Evolutionary conservation across 64 coral and sea anemone species (phyloP), one percentile per base, ranked within the genome.

Genomic region (Pachyseris speciosa): DNA sequence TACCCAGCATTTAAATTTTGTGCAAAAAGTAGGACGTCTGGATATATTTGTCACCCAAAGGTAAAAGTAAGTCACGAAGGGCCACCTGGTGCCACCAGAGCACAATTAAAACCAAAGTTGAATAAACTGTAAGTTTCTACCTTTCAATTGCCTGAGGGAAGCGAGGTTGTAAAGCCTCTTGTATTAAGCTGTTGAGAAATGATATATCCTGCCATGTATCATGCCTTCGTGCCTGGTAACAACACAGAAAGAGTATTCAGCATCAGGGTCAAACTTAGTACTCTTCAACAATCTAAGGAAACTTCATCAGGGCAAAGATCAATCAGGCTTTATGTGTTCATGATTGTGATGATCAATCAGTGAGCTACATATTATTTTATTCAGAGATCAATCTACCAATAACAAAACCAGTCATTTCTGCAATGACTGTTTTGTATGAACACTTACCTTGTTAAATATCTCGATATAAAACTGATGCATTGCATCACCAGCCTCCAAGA

Each of bases 381-480:
- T n/a, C n/a, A n/a, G n/a, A n/a, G n/a, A n/a, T 68, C 32, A 8
- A 25, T 68, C 22, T 9, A 68, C 64, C 32, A 34, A 11, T 68
- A 1, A 25, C 32, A 34, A 28, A n/a, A n/a, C n/a, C n/a, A n/a
- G n/a, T n/a, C n/a, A n/a, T n/a, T n/a, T n/a, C n/a, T 68, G 9
- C 8, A 28, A 28, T 31, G 29, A 32, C 6, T 42, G 26, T 58
- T 52, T 37, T 30, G 0, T 32, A 51, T 7, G 27, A 22, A 5
- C 2, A 37, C 72, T 32, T 29, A 94, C 97, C 90, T 99, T 99
- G 22, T 86, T 93, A 60, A 95, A 99, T 33, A 99, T 85, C 58
- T 99, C 90, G 10, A 89, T 70, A 37, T 99, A 99, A 87, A 99
- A 99, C 52, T 95, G 90, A 93, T 95, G 97, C 97, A 99, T 99